phyloP scores from a whole-genome alignment of 2,888 invertebrate species.

The Mythimna pallens region DNA sequence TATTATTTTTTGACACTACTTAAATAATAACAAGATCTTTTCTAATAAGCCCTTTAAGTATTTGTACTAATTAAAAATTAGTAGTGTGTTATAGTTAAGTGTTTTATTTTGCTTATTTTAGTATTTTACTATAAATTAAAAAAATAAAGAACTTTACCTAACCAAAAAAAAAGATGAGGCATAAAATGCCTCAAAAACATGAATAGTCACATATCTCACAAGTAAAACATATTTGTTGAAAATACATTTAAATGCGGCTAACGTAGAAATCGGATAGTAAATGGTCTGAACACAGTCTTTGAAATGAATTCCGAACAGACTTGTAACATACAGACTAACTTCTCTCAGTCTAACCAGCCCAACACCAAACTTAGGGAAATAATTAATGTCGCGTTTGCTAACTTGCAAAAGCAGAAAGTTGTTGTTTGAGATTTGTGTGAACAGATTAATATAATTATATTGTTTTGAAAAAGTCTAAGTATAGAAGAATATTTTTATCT shows the following conservation, averaged over 20 bases:
- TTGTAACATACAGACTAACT: slow-evolving; percentile 45
- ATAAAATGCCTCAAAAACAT: too few species aligned
- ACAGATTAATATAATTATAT: background rate
- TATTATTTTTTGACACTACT: too few species aligned
- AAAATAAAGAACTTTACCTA: too few species aligned
- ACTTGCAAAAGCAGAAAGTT: slow-evolving; percentile 41
- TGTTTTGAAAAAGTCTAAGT: background rate
- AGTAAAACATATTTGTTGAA: background rate
- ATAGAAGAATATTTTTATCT: background rate
- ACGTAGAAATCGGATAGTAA: slow-evolving; percentile 19
- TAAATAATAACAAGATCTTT: too few species aligned
- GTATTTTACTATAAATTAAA: too few species aligned
- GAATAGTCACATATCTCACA: background rate
- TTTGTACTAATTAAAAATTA: too few species aligned
- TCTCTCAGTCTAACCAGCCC: slow-evolving; percentile 37
- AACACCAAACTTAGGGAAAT: slow-evolving; percentile 49
- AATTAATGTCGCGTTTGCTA: slow-evolving; percentile 53
- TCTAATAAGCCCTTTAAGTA: too few species aligned
- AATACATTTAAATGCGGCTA: background rate
- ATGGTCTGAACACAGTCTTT: slow-evolving; percentile 20
- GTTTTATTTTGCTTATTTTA: too few species aligned
- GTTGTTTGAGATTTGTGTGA: slow-evolving; percentile 11
- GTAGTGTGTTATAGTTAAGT: too few species aligned
- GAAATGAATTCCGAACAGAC: slow-evolving; percentile 35
- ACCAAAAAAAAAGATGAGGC: too few species aligned